phyloP scores from a whole-genome alignment of 2,888 invertebrate species.

The Ferdinandea cuprea region DNA sequence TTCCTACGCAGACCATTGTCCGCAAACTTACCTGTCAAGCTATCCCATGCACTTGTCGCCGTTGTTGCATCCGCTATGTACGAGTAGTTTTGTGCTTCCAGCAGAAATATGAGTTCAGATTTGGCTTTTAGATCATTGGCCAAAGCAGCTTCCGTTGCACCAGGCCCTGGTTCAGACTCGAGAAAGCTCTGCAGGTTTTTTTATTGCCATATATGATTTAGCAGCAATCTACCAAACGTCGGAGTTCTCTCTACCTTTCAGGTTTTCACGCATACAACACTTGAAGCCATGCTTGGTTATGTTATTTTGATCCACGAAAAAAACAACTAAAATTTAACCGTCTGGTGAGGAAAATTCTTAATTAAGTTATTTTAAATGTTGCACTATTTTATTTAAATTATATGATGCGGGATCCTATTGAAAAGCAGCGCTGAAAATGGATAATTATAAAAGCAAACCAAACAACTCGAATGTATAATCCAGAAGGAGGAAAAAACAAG shows the following conservation, averaged over 20 bases:
- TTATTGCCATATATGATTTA: slow-evolving; percentile 66
- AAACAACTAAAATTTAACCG: not conserved
- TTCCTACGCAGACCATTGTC: slow-evolving; percentile 68
- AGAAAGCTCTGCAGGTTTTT: too few relatives aligned
- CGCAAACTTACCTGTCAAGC: slow-evolving; percentile 62
- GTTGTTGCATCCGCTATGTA: slow-evolving; percentile 74
- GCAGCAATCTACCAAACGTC: too few relatives aligned
- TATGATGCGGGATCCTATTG: not conserved
- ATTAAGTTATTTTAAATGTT: too few relatives aligned
- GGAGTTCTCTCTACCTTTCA: slow-evolving; percentile 75
- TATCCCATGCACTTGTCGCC: slow-evolving; percentile 74
- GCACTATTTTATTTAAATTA: not conserved
- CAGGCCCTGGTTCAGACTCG: too few relatives aligned
- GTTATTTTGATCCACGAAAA: not conserved
- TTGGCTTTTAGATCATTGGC: slow-evolving; percentile 50
- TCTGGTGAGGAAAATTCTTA: not conserved
- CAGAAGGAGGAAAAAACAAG: too few relatives aligned
- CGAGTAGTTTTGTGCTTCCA: slow-evolving; percentile 72
- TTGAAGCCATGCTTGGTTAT: not conserved
- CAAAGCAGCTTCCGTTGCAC: slow-evolving; percentile 6
- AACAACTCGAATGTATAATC: too few relatives aligned
- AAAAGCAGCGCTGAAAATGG: too few relatives aligned
- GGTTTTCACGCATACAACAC: slow-evolving; percentile 20
- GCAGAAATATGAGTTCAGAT: slow-evolving; percentile 69
- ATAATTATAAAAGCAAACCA: too few relatives aligned